Evolutionary conservation across 2,888 invertebrate species (phyloP), one percentile per base, ranked within the genome.

Genomic region (Amiota communis): DNA sequence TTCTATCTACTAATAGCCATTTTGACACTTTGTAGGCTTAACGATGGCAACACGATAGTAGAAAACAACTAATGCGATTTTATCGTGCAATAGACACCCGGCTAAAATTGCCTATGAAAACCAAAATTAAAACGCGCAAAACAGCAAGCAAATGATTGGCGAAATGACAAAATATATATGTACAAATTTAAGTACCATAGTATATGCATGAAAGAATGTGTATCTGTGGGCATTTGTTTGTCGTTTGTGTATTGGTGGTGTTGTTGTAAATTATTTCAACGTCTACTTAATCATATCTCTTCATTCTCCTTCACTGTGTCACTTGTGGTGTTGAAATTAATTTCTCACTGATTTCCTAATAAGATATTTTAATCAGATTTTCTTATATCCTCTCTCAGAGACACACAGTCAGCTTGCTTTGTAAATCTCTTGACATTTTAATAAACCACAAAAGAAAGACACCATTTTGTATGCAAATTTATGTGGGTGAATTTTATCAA

Each of bases 361-460:
- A 68, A 68, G 67, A 68, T 17, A 13, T 48, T 53, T n/a, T 68
- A 68, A 68, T 17, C 67, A 53, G 67, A 68, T 68, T 68, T 68
- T 12, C 51, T 23, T 53, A 8, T 13, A 15, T 15, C 17, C 11
- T n/a, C 8, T 51, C n/a, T 0, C 47, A 65, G 65, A 23, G 23
- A 23, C 23, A 23, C 2, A 20, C 49, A 65, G 12, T 9, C 65
- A 53, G 53, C 3, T 23, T 2, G 23, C 2, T 12, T 53, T 12
- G 53, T n/a, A 53, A n/a, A n/a, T 53, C 53, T 36, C 36, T 36
- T 65, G 65, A 63, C 63, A 63, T 65, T 49, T 65, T 47, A 17
- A 48, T 15, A 47, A 65, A 36, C 20, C 11, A 59, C 20, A 10
- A 57, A 20, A 59, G 20, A 36, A 36, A 6, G 36, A 36, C 20